Evolutionary conservation across 2,888 invertebrate genomes (phyloP).

Genomic region (Meteorus colon): DNA sequence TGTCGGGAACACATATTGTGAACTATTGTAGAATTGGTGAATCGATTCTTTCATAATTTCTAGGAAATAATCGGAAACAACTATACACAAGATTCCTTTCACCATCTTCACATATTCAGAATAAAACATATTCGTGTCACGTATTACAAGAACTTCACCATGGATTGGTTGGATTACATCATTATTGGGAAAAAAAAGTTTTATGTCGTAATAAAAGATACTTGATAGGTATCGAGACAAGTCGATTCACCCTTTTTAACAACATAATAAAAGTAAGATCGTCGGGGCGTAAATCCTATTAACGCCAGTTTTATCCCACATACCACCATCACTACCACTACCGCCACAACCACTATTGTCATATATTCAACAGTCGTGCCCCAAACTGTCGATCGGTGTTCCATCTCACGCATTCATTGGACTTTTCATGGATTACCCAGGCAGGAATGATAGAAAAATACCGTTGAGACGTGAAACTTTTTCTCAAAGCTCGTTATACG

Average conservation of each 20-base stretch:
- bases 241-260: slow-evolving; percentile 28
- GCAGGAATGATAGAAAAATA: slow-evolving; percentile 30
- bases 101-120: neutral
- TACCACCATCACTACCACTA: neutral
- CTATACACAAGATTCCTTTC: too few relatives aligned
- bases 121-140: neutral
- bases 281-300: slow-evolving; percentile 39
- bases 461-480: slow-evolving; percentile 39
- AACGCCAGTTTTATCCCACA: slow-evolving; percentile 23
- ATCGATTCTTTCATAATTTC: too few relatives aligned
- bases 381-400: slow-evolving; percentile 37
- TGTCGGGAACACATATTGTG: too few relatives aligned
- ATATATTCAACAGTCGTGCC: slow-evolving; percentile 5
- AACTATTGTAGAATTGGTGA: too few relatives aligned
- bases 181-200: slow-evolving; percentile 14
- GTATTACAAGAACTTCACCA: neutral
- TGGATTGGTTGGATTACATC: slow-evolving; percentile 18
- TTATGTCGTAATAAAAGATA: slow-evolving; percentile 19
- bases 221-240: slow-evolving; percentile 3
- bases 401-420: slow-evolving; percentile 40
- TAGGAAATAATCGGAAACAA: too few relatives aligned
- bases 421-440: slow-evolving; percentile 40
- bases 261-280: slow-evolving; percentile 39
- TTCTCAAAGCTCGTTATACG: slow-evolving; percentile 27
- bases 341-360: neutral